Evolutionary conservation across 2,113 vertebrate species (phyloP), one percentile per base, ranked within the genome.

Genomic region (Microtus pennsylvanicus): DNA sequence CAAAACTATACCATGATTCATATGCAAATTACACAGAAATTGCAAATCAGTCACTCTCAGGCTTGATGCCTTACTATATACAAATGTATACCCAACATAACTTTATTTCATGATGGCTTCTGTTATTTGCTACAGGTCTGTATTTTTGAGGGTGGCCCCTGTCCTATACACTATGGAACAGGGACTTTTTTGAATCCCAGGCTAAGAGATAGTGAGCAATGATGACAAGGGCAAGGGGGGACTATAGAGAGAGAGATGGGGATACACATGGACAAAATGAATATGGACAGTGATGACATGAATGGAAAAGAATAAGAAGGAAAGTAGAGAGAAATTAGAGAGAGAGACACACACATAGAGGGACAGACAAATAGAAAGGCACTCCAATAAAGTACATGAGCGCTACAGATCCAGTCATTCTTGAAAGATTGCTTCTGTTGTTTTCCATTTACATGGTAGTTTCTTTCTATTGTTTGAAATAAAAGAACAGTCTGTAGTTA

Each of bases 91-190:
- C 9, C 10, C 42, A 70, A 81, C 0, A 16, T 11, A 26, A 10
- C 2, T 7, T 38, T n/a, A 9, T 5, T 8, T 38, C 42, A 4
- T 35, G 5, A 74, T 28, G 11, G 3, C 0, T 30, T 35, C 33
- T 0, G 2, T 6, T 75, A 17, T 69, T 67, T 78, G 38, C 63
- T 38, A 28, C 55, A 26, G 12, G 3, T 76, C 50, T 83, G 10
- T 10, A 50, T 1, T 86, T 42, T 0, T 74, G 69, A 94, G 63
- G 21, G 6, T 35, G 19, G 16, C 24, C 2, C 22, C 35, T 45
- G 13, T 55, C 30, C 70, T 38, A 67, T 24, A 52, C 38, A 77
- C 38, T 76, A 24, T 9, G 52, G 33, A 87, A 61, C 5, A 22
- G 24, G 3, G 35, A 72, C 2, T 74, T 58, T 7, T 47, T 26